Conservation (phyloP, 2,797 vertebrate genomes). For the Aselliscus stoliczkanus region DNA sequence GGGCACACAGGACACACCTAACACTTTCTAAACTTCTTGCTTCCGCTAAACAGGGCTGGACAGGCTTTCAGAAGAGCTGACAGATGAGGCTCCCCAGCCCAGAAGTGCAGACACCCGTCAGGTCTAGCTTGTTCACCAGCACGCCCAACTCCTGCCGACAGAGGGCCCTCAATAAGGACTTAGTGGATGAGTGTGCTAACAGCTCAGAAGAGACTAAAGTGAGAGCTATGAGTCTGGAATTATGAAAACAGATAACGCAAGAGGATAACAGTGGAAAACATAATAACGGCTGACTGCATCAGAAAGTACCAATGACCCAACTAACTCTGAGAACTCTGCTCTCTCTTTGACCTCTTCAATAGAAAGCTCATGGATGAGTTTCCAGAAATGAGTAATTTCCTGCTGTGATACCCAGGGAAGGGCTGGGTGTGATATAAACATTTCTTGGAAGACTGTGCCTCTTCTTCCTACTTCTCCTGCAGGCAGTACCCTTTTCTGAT, state of each 20-base stretch:
- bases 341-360: background rate
- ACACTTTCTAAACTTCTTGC: background rate
- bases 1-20: background rate
- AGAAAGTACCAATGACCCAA: background rate
- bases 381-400: conserved; percentile 31
- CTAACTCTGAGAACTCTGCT: background rate
- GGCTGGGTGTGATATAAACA: background rate
- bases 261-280: background rate
- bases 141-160: background rate
- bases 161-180: background rate
- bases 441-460: background rate
- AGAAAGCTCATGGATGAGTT: background rate
- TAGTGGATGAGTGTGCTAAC: background rate
- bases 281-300: background rate
- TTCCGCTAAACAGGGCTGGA: background rate
- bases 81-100: background rate
- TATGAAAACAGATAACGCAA: background rate
- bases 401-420: background rate
- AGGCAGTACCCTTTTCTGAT: background rate
- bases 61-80: background rate
- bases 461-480: background rate
- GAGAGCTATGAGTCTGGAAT: background rate
- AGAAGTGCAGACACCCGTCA: background rate
- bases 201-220: background rate
- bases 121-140: background rate